Evolutionary conservation across 37 sponge, comb jelly and placozoan species (phyloP).

Genomic region (Haliclona indistincta): DNA sequence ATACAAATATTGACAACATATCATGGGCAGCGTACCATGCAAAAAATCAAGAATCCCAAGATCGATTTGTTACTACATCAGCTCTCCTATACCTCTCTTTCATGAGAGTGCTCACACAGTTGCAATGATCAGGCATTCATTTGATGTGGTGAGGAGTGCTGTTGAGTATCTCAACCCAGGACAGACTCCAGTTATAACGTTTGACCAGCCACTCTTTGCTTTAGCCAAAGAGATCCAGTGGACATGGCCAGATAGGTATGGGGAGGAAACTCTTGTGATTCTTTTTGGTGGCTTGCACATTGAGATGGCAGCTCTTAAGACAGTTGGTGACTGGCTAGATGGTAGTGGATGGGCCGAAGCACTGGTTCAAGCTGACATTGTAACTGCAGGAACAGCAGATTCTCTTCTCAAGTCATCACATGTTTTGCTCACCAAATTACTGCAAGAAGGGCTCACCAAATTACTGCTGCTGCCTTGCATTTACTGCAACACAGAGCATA

Average conservation of each 20-base stretch:
- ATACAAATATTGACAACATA: not conserved
- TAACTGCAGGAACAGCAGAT: slow-evolving; percentile 17
- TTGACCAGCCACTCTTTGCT: slow-evolving; percentile 51
- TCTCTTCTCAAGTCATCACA: slow-evolving; percentile 5
- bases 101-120: not conserved
- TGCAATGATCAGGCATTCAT: slow-evolving; percentile 38
- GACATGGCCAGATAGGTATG: slow-evolving; percentile 40
- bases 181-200: slow-evolving; percentile 34
- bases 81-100: not conserved
- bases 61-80: not conserved
- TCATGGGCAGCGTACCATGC: slow-evolving; percentile 50
- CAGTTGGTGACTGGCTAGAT: slow-evolving; percentile 14
- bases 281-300: slow-evolving; percentile 24
- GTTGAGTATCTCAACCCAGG: slow-evolving; percentile 40
- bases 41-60: slow-evolving; percentile 23
- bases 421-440: slow-evolving; percentile 12
- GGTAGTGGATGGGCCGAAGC: slow-evolving; percentile 39
- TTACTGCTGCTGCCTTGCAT: slow-evolving; percentile 24
- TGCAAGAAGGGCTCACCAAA: slow-evolving; percentile 33
- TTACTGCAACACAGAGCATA: slow-evolving; percentile 29
- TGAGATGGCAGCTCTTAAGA: slow-evolving; percentile 40
- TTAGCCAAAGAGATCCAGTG: slow-evolving; percentile 20
- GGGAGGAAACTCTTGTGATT: slow-evolving; percentile 36
- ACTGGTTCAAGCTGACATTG: slow-evolving; percentile 32
- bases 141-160: slow-evolving; percentile 39